Evolutionary conservation across 2,888 invertebrate species (phyloP).

Genomic region (Spilosoma lubricipeda): DNA sequence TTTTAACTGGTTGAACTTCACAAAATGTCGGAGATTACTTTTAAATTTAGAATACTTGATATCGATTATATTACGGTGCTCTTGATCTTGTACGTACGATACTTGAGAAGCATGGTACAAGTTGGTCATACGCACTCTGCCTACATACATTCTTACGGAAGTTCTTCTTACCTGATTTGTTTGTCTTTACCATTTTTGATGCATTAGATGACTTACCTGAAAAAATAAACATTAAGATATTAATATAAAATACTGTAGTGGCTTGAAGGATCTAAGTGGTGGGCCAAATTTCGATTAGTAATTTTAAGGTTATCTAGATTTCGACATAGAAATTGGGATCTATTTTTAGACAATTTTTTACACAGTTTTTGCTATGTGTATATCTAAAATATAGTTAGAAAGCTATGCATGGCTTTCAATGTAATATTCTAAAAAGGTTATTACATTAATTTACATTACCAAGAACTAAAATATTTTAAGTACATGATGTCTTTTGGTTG

Average conservation of each 20-base stretch:
- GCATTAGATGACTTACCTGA: conserved; percentile 61
- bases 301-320: neutral
- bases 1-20: conserved; percentile 35
- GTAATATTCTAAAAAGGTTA: neutral
- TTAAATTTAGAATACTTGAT: conserved; percentile 37
- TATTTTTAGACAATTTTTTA: neutral
- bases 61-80: conserved; percentile 41
- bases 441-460: neutral
- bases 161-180: conserved; percentile 43
- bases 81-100: conserved; percentile 54
- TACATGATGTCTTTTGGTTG: neutral
- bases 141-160: conserved; percentile 61
- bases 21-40: conserved; percentile 43
- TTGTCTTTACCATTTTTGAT: conserved; percentile 58
- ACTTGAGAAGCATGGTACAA: conserved; percentile 46
- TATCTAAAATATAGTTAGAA: neutral
- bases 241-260: conserved; percentile 1
- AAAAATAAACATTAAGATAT: conserved; percentile 42
- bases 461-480: too few relatives aligned
- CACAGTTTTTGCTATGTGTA: neutral
- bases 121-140: conserved; percentile 48
- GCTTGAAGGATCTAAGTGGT: neutral
- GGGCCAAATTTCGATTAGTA: neutral
- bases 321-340: neutral
- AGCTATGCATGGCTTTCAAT: neutral